Base-by-base conservation (phyloP, 1,140 invertebrate species). In the Heliothis virescens region DNA sequence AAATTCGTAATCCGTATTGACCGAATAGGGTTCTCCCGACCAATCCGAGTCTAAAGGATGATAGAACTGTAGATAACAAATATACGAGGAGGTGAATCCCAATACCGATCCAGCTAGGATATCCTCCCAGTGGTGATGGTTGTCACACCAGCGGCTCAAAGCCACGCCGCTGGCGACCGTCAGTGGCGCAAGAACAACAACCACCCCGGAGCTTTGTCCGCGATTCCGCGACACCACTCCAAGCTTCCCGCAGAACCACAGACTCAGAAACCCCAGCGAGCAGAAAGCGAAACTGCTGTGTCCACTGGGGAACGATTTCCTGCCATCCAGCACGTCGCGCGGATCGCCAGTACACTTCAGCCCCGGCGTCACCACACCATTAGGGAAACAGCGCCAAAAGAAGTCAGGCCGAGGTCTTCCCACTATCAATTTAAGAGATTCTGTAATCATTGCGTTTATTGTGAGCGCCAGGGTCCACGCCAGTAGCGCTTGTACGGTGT, bases 261-360 rank as follows among this genome's bases (percentile, higher is more conserved):
- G 91, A 21, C 96, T 95, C 15, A 97, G 90, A 85, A 97, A 98
- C 1, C 96, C 96, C 89, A 98, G 96, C 79, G 97, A 96, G 65
- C 96, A 96, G 94, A 98, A 98, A 90, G 95, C 92, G 96, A 96
- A 97, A n/a, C 97, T 97, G 7, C 97, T 97, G 95, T 98, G 98
- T n/a, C 97, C 98, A 95, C 97, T 98, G 4, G 98, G 98, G 91
- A 98, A 98, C 89, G 97, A 98, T 91, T 98, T 98, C 81, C 96
- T 95, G n/a, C 98, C 98, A 85, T 98, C 97, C 81, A 95, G 95
- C 59, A 98, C 95, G 26, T 94, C 93, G 16, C 92, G 84, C 18
- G 88, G 82, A 83, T 96, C 93, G 13, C 97, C 97, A 1, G 95
- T 97, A 83, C 97, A 98, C 53, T 95, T 87, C 67, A 96, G 93